Evolutionary conservation across 2,113 vertebrate genomes (phyloP).

Genomic region (Glaucidium brasilianum): DNA sequence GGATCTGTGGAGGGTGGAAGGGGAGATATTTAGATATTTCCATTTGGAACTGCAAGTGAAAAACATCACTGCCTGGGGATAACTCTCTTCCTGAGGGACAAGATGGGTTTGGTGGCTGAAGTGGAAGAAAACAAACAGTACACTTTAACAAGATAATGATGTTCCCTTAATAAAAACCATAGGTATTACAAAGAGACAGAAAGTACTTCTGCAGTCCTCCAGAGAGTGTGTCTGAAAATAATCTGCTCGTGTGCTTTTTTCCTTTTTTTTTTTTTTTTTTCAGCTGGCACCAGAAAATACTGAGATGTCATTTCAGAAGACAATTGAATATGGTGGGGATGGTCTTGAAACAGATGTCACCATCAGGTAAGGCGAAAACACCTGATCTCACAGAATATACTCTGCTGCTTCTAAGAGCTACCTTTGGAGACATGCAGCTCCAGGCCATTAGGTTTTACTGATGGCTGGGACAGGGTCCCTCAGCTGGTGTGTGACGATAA

Average conservation of each 20-base stretch:
- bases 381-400: fast-evolving
- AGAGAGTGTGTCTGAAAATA: background rate
- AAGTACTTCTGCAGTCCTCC: background rate
- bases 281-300: conserved; percentile 92
- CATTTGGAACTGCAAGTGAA: background rate
- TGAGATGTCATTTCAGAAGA: conserved; percentile 89
- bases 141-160: background rate
- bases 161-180: background rate
- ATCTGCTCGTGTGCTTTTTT: background rate
- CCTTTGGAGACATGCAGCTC: background rate
- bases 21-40: background rate
- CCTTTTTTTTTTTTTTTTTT: background rate
- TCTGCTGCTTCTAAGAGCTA: background rate
- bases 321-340: conserved; percentile 78
- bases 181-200: background rate
- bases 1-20: background rate
- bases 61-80: background rate
- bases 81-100: background rate
- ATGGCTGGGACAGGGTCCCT: background rate
- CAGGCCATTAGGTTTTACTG: background rate
- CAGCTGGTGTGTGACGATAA: background rate
- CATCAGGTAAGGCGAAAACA: conserved; percentile 79
- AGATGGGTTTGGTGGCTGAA: background rate
- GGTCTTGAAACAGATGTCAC: conserved; percentile 88
- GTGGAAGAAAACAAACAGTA: background rate